phyloP scores from a whole-genome alignment of 2,113 vertebrate genomes.

The Python bivittatus region DNA sequence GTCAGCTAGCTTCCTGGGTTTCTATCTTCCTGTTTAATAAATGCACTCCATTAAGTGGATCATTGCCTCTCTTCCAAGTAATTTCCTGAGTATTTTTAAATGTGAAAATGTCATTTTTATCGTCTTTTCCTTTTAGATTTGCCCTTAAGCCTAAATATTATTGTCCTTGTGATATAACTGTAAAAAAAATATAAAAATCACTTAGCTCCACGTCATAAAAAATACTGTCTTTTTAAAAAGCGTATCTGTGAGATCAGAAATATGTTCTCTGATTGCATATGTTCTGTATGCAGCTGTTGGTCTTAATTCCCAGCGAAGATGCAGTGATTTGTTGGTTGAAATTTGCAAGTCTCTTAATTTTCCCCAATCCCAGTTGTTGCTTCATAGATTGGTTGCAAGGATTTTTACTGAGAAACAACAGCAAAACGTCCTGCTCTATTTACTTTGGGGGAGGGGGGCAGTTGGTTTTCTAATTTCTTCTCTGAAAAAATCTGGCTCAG shows the following conservation, averaged over 20 bases:
- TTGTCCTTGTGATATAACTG: slow-evolving; percentile 61
- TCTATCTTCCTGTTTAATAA: slow-evolving; percentile 49
- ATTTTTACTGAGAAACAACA: slow-evolving; percentile 54
- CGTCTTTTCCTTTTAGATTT: slow-evolving; percentile 49
- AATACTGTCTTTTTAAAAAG: slow-evolving; percentile 54
- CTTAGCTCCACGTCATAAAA: slow-evolving; percentile 48
- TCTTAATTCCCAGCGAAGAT: slow-evolving; percentile 61
- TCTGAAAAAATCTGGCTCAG: slow-evolving; percentile 52
- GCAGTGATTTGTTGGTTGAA: slow-evolving; percentile 40
- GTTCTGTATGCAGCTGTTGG: slow-evolving; percentile 47
- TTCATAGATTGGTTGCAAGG: slow-evolving; percentile 46
- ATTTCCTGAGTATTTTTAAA: slow-evolving; percentile 72
- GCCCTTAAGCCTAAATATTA: slow-evolving; percentile 64
- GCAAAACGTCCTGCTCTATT: slow-evolving; percentile 17
- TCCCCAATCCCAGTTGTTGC: slow-evolving; percentile 44
- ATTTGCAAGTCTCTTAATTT: slow-evolving; percentile 59
- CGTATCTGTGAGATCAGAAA: slow-evolving; percentile 66
- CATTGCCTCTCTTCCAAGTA: slow-evolving; percentile 64
- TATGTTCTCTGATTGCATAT: slow-evolving; percentile 52
- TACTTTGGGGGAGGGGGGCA: neutral
- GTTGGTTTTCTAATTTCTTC: slow-evolving; percentile 5
- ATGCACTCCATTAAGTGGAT: slow-evolving; percentile 64
- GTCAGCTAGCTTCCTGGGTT: neutral
- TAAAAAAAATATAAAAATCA: slow-evolving; percentile 34
- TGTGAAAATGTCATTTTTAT: slow-evolving; percentile 66